Percentiles rank a stretch among this genome's conserved stretches.
Evolutionary conservation across 2,888 invertebrate genomes (phyloP).

Genomic region (Mythimna albipuncta): DNA sequence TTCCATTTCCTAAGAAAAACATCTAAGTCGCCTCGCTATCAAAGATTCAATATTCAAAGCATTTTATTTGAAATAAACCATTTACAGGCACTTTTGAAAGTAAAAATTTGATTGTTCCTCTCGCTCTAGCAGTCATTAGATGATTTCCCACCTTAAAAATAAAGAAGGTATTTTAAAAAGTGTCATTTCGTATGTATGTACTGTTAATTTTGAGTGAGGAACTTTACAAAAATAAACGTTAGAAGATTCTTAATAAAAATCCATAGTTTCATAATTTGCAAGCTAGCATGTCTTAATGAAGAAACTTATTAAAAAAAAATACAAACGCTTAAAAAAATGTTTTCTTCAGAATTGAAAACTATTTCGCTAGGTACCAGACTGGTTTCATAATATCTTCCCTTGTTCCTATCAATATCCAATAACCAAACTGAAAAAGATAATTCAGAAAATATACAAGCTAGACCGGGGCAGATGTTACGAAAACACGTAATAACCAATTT

Average conservation of each 20-base stretch:
- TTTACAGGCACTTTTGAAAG: no score
- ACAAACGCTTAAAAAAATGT: background rate
- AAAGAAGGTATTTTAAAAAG: no score
- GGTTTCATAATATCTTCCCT: background rate
- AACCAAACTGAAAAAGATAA: background rate
- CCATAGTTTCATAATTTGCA: background rate
- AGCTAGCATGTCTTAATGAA: background rate
- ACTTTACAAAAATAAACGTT: background rate
- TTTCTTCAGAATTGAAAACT: background rate
- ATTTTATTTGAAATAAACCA: no score
- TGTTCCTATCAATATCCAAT: constrained; percentile 9
- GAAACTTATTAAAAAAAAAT: background rate
- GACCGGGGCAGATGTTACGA: constrained; percentile 33
- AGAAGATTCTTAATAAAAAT: background rate
- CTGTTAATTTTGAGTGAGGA: background rate
- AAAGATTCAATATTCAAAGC: no score
- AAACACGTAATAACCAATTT: constrained; percentile 59
- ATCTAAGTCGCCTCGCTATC: no score
- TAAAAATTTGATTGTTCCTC: no score
- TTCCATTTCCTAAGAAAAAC: no score
- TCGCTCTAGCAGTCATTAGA: no score
- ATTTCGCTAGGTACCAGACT: background rate
- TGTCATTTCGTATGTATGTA: no score
- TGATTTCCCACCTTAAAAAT: no score
- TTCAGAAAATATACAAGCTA: constrained; percentile 8